phyloP scores from a whole-genome alignment of 2,888 invertebrate genomes.

The Trichacis sp. region DNA sequence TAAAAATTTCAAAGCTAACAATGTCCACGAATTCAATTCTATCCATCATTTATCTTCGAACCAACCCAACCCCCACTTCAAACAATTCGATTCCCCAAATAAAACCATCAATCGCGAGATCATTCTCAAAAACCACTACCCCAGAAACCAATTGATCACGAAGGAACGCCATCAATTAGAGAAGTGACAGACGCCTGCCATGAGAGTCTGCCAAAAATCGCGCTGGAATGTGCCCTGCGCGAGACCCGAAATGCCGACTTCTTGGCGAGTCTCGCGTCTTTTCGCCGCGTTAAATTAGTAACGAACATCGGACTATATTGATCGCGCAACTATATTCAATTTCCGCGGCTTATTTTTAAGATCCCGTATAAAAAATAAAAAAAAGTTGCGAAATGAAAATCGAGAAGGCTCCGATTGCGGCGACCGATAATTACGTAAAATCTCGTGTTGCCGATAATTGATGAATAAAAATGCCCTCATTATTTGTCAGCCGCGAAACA shows the following conservation, averaged over 20 bases:
- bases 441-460: constrained; percentile 9
- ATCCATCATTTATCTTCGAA: too few species aligned
- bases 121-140: too few species aligned
- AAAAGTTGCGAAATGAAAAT: too few species aligned
- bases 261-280: constrained; percentile 43
- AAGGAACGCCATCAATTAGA: not conserved
- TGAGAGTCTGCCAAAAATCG: constrained; percentile 23
- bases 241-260: constrained; percentile 44
- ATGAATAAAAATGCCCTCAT: not conserved
- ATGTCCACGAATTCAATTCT: too few species aligned
- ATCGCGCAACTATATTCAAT: constrained; percentile 18
- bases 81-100: too few species aligned
- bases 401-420: not conserved
- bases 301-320: constrained; percentile 27
- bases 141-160: not conserved
- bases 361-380: too few species aligned
- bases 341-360: not conserved
- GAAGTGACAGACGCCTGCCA: constrained; percentile 11
- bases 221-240: constrained; percentile 39
- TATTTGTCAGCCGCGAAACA: constrained; percentile 14
- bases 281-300: constrained; percentile 39
- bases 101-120: too few species aligned
- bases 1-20: too few species aligned
- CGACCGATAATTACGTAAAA: constrained; percentile 20
- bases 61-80: too few species aligned